phyloP scores from a whole-genome alignment of 2,797 vertebrate species.

The Arremon aurantiirostris region DNA sequence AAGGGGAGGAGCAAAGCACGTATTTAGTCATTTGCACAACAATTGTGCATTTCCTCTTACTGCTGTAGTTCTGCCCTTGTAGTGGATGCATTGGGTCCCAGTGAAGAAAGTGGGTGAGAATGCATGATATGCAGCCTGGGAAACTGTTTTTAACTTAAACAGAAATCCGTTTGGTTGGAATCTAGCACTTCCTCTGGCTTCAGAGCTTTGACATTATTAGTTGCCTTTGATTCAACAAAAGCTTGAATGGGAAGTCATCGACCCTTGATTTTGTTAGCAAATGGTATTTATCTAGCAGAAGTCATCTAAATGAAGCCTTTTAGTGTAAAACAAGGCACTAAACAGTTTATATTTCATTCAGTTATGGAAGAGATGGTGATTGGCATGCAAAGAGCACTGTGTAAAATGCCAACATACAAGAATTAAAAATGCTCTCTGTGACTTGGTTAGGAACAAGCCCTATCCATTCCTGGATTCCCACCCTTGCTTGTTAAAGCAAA shows the following conservation, averaged over 20 bases:
- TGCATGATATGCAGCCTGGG: neutral
- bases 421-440: neutral
- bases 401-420: neutral
- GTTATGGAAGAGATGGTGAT: neutral
- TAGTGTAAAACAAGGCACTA: neutral
- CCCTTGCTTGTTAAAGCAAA: neutral
- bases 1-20: too few species aligned
- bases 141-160: neutral
- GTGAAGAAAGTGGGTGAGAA: neutral
- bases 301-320: neutral
- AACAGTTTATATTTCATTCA: neutral
- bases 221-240: neutral
- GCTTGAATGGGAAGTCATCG: neutral
- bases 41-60: neutral
- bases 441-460: neutral
- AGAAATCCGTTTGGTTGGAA: neutral
- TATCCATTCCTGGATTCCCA: accelerated
- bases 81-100: neutral
- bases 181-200: neutral
- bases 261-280: neutral
- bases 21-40: neutral
- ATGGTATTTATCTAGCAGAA: neutral
- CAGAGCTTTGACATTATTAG: neutral
- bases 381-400: neutral
- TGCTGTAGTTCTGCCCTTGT: neutral